A percentile compares a stretch with the other conserved stretches of the same genome.
phyloP scores from a whole-genome alignment of 2,888 invertebrate species.

The Microchrysa polita region DNA sequence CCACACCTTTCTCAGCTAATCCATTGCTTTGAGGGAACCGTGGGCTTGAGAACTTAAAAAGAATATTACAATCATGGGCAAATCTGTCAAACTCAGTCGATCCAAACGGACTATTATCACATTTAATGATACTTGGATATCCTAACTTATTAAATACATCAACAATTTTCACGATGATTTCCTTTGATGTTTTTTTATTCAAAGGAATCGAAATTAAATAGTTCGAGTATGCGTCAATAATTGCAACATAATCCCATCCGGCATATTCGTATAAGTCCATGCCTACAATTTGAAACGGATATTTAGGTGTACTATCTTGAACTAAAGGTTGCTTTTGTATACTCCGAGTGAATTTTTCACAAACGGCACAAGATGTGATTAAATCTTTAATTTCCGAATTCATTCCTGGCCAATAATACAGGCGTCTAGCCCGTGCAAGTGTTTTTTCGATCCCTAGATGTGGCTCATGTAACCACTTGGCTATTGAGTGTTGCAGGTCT shows the following conservation, averaged over 20 bases:
- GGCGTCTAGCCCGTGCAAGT: background rate
- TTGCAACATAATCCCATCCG: no score
- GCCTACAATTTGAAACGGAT: no score
- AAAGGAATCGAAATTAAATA: background rate
- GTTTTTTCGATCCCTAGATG: background rate
- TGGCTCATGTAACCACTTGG: background rate
- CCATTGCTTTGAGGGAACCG: slow-evolving; percentile 47
- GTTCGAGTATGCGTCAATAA: no score
- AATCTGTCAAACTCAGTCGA: slow-evolving; percentile 43
- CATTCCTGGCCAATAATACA: background rate
- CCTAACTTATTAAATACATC: slow-evolving; percentile 51
- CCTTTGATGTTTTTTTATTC: slow-evolving; percentile 32
- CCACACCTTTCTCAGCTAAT: slow-evolving; percentile 48
- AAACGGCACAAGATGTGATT: no score
- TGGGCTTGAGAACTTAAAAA: slow-evolving; percentile 48
- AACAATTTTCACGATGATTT: slow-evolving; percentile 37
- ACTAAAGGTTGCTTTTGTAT: no score
- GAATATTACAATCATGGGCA: slow-evolving; percentile 37
- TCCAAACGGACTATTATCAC: slow-evolving; percentile 41
- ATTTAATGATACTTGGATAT: slow-evolving; percentile 52
- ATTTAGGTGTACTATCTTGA: no score
- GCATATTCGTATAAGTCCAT: no score
- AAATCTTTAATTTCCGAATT: background rate
- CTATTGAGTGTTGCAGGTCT: no score
- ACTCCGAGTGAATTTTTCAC: no score